Evolutionary conservation across 1,140 invertebrate genomes (phyloP).

Genomic region (Drosophila murphyi): DNA sequence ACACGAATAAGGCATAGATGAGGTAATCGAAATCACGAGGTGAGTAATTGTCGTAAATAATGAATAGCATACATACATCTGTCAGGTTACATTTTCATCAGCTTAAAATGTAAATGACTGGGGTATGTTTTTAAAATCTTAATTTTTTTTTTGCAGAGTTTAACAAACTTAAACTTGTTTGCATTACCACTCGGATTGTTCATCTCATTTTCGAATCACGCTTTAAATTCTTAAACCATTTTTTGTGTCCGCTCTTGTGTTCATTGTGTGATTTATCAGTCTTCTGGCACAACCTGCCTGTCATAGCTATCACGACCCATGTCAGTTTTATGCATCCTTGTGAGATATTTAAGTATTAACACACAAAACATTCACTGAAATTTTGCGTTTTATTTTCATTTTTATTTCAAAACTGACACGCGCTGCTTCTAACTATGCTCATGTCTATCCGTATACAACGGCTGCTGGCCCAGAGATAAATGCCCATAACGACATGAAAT

Average conservation of each 20-base stretch:
- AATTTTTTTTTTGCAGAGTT: too few species aligned
- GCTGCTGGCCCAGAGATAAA: slow-evolving; percentile 34
- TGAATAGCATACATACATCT: background rate
- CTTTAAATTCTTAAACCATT: background rate
- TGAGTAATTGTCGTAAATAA: slow-evolving; percentile 8
- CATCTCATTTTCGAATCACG: background rate
- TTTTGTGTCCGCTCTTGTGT: background rate
- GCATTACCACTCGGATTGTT: too few species aligned
- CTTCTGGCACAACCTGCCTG: slow-evolving; percentile 1
- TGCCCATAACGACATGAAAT: slow-evolving; percentile 53
- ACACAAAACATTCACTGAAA: background rate
- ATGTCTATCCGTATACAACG: background rate
- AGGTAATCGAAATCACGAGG: slow-evolving; percentile 19
- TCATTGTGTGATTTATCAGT: background rate
- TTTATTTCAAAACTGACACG: slow-evolving; percentile 2
- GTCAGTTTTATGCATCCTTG: slow-evolving; percentile 26
- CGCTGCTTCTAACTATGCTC: slow-evolving; percentile 17
- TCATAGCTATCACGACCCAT: slow-evolving; percentile 17
- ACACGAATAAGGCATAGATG: background rate
- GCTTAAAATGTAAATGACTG: background rate
- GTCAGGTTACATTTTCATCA: too few species aligned
- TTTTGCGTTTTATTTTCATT: background rate
- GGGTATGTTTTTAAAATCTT: too few species aligned
- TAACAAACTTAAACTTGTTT: too few species aligned
- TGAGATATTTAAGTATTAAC: slow-evolving; percentile 16